phyloP scores from a whole-genome alignment of 2,888 invertebrate species.

The Athetis lepigone region DNA sequence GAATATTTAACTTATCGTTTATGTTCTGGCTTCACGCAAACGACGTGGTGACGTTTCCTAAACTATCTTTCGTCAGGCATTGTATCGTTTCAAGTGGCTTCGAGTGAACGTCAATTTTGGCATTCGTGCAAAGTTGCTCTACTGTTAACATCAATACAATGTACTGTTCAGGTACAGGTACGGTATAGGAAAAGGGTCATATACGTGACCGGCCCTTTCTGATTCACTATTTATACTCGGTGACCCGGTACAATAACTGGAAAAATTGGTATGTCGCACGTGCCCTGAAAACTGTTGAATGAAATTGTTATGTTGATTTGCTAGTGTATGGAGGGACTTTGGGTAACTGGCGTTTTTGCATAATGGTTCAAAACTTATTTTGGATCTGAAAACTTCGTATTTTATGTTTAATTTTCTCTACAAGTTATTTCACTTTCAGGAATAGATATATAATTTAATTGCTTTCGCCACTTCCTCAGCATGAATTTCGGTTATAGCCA shows the following conservation, averaged over 20 bases:
- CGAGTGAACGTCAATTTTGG: no score
- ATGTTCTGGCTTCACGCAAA: no score
- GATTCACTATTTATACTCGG: slow-evolving; percentile 53
- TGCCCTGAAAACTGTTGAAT: slow-evolving; percentile 18
- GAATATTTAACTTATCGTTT: no score
- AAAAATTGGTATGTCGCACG: slow-evolving; percentile 43
- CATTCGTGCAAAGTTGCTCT: slow-evolving; percentile 5
- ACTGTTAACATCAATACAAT: slow-evolving; percentile 10
- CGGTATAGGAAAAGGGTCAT: slow-evolving; percentile 20
- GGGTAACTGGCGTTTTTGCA: not conserved
- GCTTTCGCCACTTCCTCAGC: no score
- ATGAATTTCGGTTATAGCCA: no score
- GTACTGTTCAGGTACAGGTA: slow-evolving; percentile 7
- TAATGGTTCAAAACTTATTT: not conserved
- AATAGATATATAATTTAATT: not conserved
- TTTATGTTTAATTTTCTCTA: not conserved
- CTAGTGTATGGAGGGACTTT: slow-evolving; percentile 2
- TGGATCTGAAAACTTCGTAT: not conserved
- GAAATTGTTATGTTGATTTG: slow-evolving; percentile 27
- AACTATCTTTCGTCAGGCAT: no score
- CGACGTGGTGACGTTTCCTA: no score
- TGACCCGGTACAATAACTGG: slow-evolving; percentile 22
- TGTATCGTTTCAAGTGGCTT: no score
- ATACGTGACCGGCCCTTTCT: slow-evolving; percentile 57
- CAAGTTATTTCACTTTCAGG: not conserved